phyloP scores from a whole-genome alignment of 2,797 vertebrate species.

The Apodemus agrarius region DNA sequence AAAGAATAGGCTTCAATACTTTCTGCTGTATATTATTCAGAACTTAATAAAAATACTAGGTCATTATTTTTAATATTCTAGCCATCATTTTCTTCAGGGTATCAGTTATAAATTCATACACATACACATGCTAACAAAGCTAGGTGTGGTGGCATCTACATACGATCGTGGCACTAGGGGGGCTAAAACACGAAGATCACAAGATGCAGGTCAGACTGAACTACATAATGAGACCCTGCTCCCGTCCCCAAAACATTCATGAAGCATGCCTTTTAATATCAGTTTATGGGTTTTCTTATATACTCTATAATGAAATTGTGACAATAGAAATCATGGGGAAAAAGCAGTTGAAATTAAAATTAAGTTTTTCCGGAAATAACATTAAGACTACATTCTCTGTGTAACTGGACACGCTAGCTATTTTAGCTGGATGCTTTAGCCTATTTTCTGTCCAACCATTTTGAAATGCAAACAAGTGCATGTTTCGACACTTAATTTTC shows the following conservation, averaged over 20 bases:
- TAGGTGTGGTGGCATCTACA: background rate
- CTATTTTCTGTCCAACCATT: background rate
- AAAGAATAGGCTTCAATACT: background rate
- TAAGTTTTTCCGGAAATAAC: background rate
- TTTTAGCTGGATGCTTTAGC: background rate
- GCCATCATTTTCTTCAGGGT: background rate
- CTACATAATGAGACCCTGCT: background rate
- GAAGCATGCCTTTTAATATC: background rate
- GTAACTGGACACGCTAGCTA: background rate
- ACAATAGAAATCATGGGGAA: background rate
- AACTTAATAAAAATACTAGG: background rate
- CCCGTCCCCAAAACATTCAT: background rate
- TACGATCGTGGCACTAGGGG: background rate
- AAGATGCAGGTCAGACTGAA: background rate
- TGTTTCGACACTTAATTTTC: background rate
- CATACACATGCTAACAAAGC: background rate
- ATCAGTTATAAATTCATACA: background rate
- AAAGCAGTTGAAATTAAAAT: background rate
- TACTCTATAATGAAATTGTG: background rate
- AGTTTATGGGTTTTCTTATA: background rate
- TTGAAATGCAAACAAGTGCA: background rate
- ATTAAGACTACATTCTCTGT: background rate
- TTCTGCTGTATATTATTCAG: background rate
- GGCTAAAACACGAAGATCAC: background rate
- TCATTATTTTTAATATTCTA: constrained; percentile 25